A percentile compares a stretch with the other conserved stretches of the same genome.
phyloP scores from a whole-genome alignment of 2,888 invertebrate genomes.

The Stenolophus ochropezus region DNA sequence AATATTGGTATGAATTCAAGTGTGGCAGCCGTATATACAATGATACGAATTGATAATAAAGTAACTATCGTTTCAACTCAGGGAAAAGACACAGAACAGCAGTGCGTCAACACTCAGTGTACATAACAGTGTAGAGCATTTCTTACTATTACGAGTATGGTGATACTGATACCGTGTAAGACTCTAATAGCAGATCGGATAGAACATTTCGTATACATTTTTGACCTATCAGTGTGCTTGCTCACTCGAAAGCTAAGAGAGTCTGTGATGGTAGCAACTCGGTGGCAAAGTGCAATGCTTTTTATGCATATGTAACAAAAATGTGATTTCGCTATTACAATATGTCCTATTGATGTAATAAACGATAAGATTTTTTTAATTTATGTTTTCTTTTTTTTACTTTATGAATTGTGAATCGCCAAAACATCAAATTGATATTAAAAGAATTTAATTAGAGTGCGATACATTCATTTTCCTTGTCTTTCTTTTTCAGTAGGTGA shows the following conservation, averaged over 20 bases:
- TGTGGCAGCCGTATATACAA: slow-evolving; percentile 27
- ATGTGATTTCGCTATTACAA: slow-evolving; percentile 71
- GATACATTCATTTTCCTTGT: background rate
- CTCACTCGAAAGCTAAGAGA: slow-evolving; percentile 63
- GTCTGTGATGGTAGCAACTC: slow-evolving; percentile 71
- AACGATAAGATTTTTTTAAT: slow-evolving; percentile 70
- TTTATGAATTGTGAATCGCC: slow-evolving; percentile 56
- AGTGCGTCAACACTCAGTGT: slow-evolving; percentile 52
- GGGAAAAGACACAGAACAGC: slow-evolving; percentile 49
- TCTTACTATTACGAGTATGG: slow-evolving; percentile 51
- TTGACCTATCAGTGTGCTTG: slow-evolving; percentile 58
- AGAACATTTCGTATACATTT: slow-evolving; percentile 54
- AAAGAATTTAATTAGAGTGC: slow-evolving; percentile 53
- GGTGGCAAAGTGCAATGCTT: slow-evolving; percentile 73
- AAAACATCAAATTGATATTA: slow-evolving; percentile 58
- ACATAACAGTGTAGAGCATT: slow-evolving; percentile 56
- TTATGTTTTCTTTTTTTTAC: slow-evolving; percentile 65
- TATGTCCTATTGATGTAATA: slow-evolving; percentile 71
- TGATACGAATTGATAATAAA: slow-evolving; percentile 60
- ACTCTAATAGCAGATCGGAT: slow-evolving; percentile 8
- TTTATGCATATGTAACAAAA: slow-evolving; percentile 67
- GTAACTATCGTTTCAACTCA: slow-evolving; percentile 58
- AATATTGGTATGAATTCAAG: slow-evolving; percentile 24
- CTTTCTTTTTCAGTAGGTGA: background rate
- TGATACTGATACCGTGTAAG: slow-evolving; percentile 45